Evolutionary conservation across 2,888 invertebrate genomes (phyloP).

Genomic region (Agapostemon virescens): DNA sequence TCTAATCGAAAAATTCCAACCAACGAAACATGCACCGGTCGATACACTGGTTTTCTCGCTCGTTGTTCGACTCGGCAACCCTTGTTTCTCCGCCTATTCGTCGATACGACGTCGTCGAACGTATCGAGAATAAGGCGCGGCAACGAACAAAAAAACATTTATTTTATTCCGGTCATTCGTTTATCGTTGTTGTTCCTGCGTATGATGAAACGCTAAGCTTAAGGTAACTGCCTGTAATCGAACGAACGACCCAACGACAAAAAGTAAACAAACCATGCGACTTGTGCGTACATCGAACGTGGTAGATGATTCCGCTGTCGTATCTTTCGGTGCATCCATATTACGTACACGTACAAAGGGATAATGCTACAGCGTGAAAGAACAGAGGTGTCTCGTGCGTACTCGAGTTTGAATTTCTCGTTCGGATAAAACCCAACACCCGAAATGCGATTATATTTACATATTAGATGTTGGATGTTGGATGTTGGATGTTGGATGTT

Average conservation of each 20-base stretch:
- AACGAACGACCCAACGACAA: conserved; percentile 3
- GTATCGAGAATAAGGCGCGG: neutral
- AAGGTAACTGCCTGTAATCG: neutral
- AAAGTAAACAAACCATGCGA: conserved; percentile 10
- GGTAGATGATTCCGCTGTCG: neutral
- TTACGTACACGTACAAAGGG: neutral
- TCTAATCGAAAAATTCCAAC: conserved; percentile 23
- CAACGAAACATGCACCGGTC: conserved; percentile 17
- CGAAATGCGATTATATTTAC: conserved; percentile 20
- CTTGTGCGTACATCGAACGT: conserved; percentile 4
- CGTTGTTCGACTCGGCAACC: neutral
- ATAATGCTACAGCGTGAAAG: conserved; percentile 1
- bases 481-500: too few relatives aligned
- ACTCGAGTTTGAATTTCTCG: neutral
- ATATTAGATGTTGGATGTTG: conserved; percentile 2
- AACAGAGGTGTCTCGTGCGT: neutral
- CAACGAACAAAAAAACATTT: neutral
- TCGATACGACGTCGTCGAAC: neutral
- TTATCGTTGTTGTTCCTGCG: neutral
- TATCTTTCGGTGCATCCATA: too few relatives aligned
- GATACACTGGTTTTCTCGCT: neutral
- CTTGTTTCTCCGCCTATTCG: neutral
- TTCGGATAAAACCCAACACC: neutral
- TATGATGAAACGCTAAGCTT: neutral
- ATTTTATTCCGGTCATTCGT: neutral